Evolutionary conservation across 2,888 invertebrate genomes (phyloP), one percentile per base, ranked within the genome.

Genomic region (Gibbula magus): DNA sequence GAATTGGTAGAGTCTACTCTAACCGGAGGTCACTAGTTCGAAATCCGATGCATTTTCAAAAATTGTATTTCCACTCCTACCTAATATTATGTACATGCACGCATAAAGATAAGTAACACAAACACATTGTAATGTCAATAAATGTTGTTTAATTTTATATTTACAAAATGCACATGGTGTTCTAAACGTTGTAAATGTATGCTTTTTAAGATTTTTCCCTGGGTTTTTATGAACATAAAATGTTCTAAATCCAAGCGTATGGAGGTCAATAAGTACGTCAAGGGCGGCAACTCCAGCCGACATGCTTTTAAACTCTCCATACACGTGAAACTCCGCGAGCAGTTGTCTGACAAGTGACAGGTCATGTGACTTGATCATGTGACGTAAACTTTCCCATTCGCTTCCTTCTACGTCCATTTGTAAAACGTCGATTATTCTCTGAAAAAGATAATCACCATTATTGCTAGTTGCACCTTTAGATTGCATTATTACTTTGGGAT

Each of bases 331-430:
- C 35, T 78, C 78, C 18, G 52, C 45, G 16, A 78, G 35, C 18
- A 78, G 10, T 29, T 78, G 78, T 52, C 70, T 32, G 35, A 78
- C 61, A 5, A 22, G 25, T 70, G 67, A 35, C 53, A 78, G 2
- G 16, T 70, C 53, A 8, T 35, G 61, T 52, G 56, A 52, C 35
- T 22, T 52, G 52, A 75, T 75, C 74, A 75, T 75, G 20, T 75
- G 22, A 45, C 52, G 51, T 75, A 75, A 52, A 52, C 52, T 52
- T 22, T 25, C 18, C 74, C 74, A 75, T 52, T 75, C 74, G 8
- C 51, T 51, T 10, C 78, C 78, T 53, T 78, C 78, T 10, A 78
- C 78, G 10, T 78, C 78, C 22, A 78, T 70, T 22, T 78, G 70
- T 32, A 78, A 35, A 10, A 78, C 78, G 35, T 78, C 70, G 22